Evolutionary conservation across 2,888 invertebrate species (phyloP).

Genomic region (Tachina grossa): DNA sequence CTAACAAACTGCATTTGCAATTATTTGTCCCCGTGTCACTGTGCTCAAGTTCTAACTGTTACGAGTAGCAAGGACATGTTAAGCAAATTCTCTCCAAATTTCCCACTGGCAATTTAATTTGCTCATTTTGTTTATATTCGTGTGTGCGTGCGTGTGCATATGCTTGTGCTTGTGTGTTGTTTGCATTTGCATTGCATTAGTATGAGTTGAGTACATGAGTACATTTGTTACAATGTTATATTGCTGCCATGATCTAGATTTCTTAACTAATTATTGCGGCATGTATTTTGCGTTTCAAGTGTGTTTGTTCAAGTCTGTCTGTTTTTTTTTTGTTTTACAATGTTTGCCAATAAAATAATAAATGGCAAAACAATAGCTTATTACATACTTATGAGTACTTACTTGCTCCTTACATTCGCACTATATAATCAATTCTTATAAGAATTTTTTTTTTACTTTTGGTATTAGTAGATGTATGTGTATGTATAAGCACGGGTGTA

Average conservation of each 20-base stretch:
- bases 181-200: conserved; percentile 42
- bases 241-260: conserved; percentile 79
- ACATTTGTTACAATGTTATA: conserved; percentile 76
- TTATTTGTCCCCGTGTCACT: too few relatives aligned
- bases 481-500: too few relatives aligned
- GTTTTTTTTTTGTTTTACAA: conserved; percentile 5
- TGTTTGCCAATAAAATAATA: conserved; percentile 63
- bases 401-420: too few relatives aligned
- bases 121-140: neutral
- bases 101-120: conserved; percentile 31
- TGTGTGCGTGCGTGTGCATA: neutral
- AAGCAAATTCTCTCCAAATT: neutral
- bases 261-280: conserved; percentile 77
- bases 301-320: conserved; percentile 43
- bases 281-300: conserved; percentile 69
- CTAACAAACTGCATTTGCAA: too few relatives aligned
- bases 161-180: conserved; percentile 4
- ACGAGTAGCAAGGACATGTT: too few relatives aligned
- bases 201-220: conserved; percentile 34
- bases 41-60: too few relatives aligned
- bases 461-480: too few relatives aligned
- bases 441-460: too few relatives aligned
- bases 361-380: conserved; percentile 11
- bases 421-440: too few relatives aligned
- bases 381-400: neutral